A percentile compares a stretch with the other conserved stretches of the same genome.
Evolutionary conservation across 2,113 vertebrate genomes (phyloP).

Genomic region (Asarcornis scutulata): DNA sequence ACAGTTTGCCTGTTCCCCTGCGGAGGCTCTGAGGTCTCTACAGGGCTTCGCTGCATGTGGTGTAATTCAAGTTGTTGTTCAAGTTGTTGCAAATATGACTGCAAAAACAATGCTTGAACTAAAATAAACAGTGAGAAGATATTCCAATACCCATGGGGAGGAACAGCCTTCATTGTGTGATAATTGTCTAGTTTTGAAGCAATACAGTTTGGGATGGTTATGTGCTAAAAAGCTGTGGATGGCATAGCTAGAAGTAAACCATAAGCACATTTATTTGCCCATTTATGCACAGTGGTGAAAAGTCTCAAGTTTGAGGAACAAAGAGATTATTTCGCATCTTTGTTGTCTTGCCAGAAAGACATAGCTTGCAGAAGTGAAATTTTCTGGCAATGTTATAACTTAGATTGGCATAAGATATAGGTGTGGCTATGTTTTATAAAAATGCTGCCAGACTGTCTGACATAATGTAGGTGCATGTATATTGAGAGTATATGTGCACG

Average conservation of each 20-base stretch:
- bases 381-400: not conserved
- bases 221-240: not conserved
- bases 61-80: not conserved
- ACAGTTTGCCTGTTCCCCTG: not conserved
- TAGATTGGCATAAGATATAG: not conserved
- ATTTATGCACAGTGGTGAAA: not conserved
- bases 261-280: not conserved
- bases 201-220: not conserved
- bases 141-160: not conserved
- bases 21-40: not conserved
- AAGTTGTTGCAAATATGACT: not conserved
- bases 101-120: not conserved
- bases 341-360: not conserved
- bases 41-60: rapidly evolving
- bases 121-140: not conserved
- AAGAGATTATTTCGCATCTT: not conserved
- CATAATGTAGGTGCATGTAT: not conserved
- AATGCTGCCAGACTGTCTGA: not conserved
- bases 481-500: rapidly evolving
- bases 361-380: not conserved
- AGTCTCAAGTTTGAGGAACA: not conserved
- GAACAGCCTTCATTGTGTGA: not conserved
- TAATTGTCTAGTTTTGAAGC: not conserved
- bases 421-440: not conserved
- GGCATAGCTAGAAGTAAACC: not conserved